Evolutionary conservation across 2,888 invertebrate genomes (phyloP).

Genomic region (Pristionchus maxplancki): DNA sequence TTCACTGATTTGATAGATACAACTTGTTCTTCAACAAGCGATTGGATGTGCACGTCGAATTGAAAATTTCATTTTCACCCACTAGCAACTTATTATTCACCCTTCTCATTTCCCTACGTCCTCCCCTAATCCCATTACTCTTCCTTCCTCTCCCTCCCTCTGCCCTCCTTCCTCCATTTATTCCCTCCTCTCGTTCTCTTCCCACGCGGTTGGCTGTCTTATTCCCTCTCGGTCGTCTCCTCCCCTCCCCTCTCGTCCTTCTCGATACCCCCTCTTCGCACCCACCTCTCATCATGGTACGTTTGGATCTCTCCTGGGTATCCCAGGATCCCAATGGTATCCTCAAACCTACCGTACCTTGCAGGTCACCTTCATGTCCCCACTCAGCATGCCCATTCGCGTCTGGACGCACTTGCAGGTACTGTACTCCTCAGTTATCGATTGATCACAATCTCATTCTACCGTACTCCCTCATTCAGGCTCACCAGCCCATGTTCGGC

Average conservation of each 20-base stretch:
- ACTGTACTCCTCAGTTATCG: background rate
- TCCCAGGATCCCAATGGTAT: background rate
- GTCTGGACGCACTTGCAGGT: slow-evolving; percentile 46
- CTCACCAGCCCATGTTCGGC: slow-evolving; percentile 42
- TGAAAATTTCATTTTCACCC: background rate
- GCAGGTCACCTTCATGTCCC: slow-evolving; percentile 46
- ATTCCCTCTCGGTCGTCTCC: too few species aligned
- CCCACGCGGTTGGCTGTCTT: slow-evolving; percentile 19
- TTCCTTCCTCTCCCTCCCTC: background rate
- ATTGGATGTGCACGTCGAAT: too few species aligned
- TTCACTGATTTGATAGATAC: too few species aligned
- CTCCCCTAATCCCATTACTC: background rate
- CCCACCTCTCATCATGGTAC: slow-evolving; percentile 40
- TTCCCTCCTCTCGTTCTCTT: background rate
- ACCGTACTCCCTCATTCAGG: background rate
- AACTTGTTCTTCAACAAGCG: too few species aligned
- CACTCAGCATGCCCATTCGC: slow-evolving; percentile 46
- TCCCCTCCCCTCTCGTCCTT: background rate
- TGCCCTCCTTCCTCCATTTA: background rate
- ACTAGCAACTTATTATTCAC: background rate
- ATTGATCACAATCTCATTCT: background rate
- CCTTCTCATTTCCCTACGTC: background rate
- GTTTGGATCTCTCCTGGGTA: background rate
- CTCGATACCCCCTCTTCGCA: background rate
- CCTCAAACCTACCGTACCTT: background rate